Conservation (phyloP, 2,888 invertebrate species). For the Aquatica leii region DNA sequence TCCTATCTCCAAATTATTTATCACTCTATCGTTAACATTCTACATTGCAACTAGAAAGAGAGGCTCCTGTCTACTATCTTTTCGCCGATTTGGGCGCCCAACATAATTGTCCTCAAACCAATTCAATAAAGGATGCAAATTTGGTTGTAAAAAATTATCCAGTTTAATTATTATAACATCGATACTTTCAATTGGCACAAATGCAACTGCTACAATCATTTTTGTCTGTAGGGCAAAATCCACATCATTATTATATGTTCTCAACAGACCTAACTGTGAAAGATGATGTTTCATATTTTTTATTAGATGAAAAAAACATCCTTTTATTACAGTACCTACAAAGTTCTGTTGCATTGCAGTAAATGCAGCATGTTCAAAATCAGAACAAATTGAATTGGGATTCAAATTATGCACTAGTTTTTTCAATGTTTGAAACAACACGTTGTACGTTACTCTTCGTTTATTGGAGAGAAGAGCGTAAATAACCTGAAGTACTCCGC, state of each 20-base stretch:
- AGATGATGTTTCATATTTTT: no score
- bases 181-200: no score
- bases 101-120: no score
- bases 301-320: not conserved
- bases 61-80: not conserved
- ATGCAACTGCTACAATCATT: no score
- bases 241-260: not conserved
- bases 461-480: no score
- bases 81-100: not conserved
- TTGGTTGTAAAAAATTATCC: not conserved
- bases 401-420: not conserved
- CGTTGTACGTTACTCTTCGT: no score
- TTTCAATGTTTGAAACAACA: not conserved
- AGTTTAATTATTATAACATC: no score
- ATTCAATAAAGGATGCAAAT: not conserved
- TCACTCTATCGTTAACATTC: not conserved
- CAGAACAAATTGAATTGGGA: not conserved
- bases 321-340: no score
- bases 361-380: not conserved
- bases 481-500: no score
- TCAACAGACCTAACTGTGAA: not conserved
- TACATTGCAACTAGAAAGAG: not conserved
- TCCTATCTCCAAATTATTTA: not conserved
- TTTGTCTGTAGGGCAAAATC: no score
- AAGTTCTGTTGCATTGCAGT: no score